Base-by-base conservation (phyloP, 2,888 invertebrate species). In the Stramonita haemastoma region DNA sequence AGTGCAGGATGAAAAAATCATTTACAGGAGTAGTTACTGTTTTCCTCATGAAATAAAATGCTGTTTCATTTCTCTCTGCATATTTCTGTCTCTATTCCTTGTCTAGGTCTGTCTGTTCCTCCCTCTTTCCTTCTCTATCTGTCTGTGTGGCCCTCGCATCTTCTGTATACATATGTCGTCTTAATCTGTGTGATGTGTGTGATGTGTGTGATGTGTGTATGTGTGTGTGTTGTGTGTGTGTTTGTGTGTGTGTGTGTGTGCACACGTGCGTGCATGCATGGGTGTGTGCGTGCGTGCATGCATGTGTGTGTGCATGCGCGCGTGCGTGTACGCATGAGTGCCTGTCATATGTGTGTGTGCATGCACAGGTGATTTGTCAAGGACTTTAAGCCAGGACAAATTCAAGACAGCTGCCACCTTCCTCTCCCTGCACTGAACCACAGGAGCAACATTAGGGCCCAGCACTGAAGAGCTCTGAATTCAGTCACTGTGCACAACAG, bases 301-400 rank as follows among this genome's bases (percentile, higher is more conserved):
- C n/a, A 11, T n/a, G 11, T n/a, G 77, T 77, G 22, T 13, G 26
- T 77, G 77, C 2, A 11, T n/a, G 73, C n/a, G 73, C n/a, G 73
- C n/a, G 73, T 73, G n/a, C n/a, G n/a, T 73, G 73, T 73, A n/a
- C n/a, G 73, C n/a, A n/a, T 73, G 73, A 22, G 26, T 73, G 73
- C 2, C 22, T 73, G 73, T 70, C 6, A 6, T 46, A 8, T 46
- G 46, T 46, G 13, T 77, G 77, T n/a, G 11, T 22, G 77, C 11
- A n/a, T 77, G 77, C 46, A 46, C 46, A 46, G 8, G 8, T 46
- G 46, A 46, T 46, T 46, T 46, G 46, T 46, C 4, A 46, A 46
- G 46, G 8, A 46, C 46, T 46, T 46, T 2, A n/a, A n/a, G n/a
- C n/a, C n/a, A 46, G 46, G 46, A 8, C 46, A 46, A 46, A 46